These are phyloP conservation scores for Lucilia cuprina DNA, from an alignment of 1,140 invertebrate species.

Conservation along the genomic window DNA sequence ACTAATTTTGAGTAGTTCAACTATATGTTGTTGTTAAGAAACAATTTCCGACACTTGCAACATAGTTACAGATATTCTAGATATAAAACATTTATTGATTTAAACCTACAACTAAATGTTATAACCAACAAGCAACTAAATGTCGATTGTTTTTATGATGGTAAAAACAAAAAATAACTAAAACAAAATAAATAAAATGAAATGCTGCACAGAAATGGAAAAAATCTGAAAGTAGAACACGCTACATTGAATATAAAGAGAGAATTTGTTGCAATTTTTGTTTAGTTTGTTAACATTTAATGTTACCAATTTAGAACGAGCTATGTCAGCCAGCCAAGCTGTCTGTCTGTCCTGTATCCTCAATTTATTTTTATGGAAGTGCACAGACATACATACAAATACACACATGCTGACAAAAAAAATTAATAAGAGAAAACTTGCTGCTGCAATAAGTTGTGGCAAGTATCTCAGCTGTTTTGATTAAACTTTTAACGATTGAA, in stretches of 20 bases:
- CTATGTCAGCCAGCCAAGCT: not conserved
- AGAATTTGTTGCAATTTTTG: not conserved
- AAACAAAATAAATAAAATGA: not conserved
- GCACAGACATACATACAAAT: too few relatives aligned
- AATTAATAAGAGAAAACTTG: not conserved
- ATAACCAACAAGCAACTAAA: too few relatives aligned
- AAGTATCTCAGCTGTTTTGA: conserved; percentile 1
- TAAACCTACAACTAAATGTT: not conserved
- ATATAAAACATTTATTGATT: not conserved
- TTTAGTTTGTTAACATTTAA: not conserved
- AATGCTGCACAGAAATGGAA: not conserved
- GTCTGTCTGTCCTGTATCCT: conserved; percentile 1
- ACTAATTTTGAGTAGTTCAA: not conserved
- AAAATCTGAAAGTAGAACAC: not conserved
- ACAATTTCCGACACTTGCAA: not conserved
- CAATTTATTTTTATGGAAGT: not conserved
- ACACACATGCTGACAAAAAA: not conserved
- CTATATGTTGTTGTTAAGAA: not conserved
- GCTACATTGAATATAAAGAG: not conserved
- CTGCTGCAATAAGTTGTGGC: not conserved
- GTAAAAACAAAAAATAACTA: too few relatives aligned
- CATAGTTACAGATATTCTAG: not conserved
- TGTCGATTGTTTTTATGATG: too few relatives aligned
- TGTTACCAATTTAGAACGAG: not conserved
- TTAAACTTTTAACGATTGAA: not conserved